Conservation (phyloP, 2,888 invertebrate genomes). For the Cremastobaeus sp. region DNA sequence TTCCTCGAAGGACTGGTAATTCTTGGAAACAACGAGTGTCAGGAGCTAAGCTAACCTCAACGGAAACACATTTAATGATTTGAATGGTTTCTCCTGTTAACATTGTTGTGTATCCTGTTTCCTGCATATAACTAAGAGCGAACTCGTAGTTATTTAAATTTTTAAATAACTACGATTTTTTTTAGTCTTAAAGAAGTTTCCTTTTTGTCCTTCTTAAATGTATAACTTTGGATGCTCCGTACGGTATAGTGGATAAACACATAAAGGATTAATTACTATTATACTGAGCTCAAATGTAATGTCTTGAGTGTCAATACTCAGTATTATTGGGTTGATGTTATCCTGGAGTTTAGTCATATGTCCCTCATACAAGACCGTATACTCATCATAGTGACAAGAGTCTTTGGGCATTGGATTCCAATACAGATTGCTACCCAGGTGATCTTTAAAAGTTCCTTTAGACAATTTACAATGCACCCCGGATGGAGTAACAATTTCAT, state of each 20-base stretch:
- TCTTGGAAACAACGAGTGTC: neutral
- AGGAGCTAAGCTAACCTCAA: neutral
- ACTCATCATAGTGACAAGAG: neutral
- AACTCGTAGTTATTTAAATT: neutral
- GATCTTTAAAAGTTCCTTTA: neutral
- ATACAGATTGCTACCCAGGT: neutral
- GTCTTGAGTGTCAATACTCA: neutral
- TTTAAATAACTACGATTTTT: neutral
- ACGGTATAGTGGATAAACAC: conserved; percentile 5
- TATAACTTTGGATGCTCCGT: conserved; percentile 50
- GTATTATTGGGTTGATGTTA: neutral
- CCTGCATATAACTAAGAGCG: conserved; percentile 1
- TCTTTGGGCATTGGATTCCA: neutral
- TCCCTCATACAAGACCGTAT: conserved; percentile 1
- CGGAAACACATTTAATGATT: neutral
- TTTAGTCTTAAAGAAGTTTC: neutral
- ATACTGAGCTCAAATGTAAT: neutral
- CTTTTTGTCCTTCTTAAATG: conserved; percentile 30
- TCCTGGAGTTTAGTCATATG: neutral
- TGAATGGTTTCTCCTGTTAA: conserved; percentile 5
- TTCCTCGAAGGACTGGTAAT: neutral
- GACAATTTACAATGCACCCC: neutral
- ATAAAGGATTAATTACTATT: neutral
- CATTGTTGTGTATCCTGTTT: neutral
- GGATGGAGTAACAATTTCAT: neutral